Conservation (phyloP, 2,113 vertebrate species). For the Oreochromis spilurus region DNA sequence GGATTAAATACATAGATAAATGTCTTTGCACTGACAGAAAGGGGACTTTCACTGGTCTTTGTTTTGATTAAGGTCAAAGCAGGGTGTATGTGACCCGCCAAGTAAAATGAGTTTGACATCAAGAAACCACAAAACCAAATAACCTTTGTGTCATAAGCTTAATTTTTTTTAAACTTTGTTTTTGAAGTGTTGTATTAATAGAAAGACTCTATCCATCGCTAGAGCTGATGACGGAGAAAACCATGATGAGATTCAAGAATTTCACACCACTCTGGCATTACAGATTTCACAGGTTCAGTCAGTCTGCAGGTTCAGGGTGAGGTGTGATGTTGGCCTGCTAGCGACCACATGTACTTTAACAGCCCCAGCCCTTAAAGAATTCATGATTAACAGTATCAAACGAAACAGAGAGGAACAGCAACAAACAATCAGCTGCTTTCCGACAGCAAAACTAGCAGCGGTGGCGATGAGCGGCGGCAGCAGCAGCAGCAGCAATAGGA, state of each 20-base stretch:
- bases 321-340: not conserved
- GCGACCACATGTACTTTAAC: not conserved
- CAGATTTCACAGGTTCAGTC: constrained; percentile 38
- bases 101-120: not conserved
- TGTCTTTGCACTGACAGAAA: not conserved
- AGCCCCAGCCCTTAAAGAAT: not conserved
- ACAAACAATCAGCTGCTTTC: not conserved
- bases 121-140: not conserved
- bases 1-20: not conserved
- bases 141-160: not conserved
- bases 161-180: not conserved
- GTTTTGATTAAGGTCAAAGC: not conserved
- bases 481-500: not conserved
- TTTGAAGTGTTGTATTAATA: not conserved
- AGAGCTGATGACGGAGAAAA: not conserved
- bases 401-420: not conserved
- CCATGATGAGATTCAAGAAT: constrained; percentile 3
- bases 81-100: not conserved
- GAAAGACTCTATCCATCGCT: not conserved
- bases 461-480: not conserved
- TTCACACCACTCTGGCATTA: constrained; percentile 10
- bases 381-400: not conserved
- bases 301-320: constrained; percentile 10
- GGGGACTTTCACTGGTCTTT: not conserved
- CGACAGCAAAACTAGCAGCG: not conserved